Evolutionary conservation across 2,113 vertebrate genomes (phyloP), one percentile per base, ranked within the genome.

Genomic region (Oryctolagus cuniculus): DNA sequence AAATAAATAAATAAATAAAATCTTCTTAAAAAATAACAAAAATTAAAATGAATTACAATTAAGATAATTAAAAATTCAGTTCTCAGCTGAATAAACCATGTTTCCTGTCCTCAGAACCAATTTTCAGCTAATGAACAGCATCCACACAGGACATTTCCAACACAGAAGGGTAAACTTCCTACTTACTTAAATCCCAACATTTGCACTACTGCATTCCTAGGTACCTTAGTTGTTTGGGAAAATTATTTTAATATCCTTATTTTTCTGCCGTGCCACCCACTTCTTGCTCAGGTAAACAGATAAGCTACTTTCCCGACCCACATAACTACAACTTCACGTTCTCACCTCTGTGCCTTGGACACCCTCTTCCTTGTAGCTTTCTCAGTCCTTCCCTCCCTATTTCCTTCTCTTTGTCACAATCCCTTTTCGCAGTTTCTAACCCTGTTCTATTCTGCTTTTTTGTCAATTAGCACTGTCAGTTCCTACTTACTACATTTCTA

Each of bases 11-110:
- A 38, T 38, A 38, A 38, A 38, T 38, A 38, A 8, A 44, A 1
- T 44, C 55, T 58, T 58, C 55, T 5, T 58, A 58, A 16, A 58
- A 58, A 19, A 58, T 63, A 38, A 13, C 10, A 36, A 27, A 73
- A 85, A 67, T 90, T 83, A 61, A 82, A 58, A 67, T 82, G 73
- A 86, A 87, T 36, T 84, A 61, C 25, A 34, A 67, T 63, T 36
- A 74, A 92, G 55, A 84, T 95, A 75, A 90, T 72, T 53, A 66
- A 74, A 90, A 72, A 67, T 72, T 63, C 22, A 49, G 8, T 83
- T 74, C 10, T 82, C 24, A 16, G 4, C 88, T 25, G 12, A 66
- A 90, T 38, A 72, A 86, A 49, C 31, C 16, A 25, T 29, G 87
- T 61, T 85, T 58, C 29, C 16, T 31, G 22, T 22, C 10, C 15